These are phyloP conservation scores for Pionites leucogaster DNA, from an alignment of 2,113 vertebrate genomes.

Conservation along the genomic window DNA sequence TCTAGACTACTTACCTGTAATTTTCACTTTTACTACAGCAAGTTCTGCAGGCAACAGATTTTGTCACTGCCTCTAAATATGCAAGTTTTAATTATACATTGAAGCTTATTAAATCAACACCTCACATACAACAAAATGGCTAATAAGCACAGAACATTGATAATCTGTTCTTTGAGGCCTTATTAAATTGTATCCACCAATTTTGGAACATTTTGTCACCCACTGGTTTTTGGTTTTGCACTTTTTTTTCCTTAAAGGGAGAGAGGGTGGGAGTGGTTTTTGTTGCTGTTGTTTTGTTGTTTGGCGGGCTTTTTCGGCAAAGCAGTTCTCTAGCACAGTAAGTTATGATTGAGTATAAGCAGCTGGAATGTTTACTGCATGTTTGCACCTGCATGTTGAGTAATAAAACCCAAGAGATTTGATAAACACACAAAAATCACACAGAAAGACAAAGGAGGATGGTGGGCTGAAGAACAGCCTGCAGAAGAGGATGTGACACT, in stretches of 20 bases:
- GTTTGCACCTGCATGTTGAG: constrained; percentile 26
- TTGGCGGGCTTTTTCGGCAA: background rate
- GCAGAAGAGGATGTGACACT: background rate
- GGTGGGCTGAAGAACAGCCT: background rate
- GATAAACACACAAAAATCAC: constrained; percentile 19
- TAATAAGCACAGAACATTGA: background rate
- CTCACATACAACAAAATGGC: background rate
- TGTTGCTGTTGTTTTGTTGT: background rate
- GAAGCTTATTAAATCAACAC: background rate
- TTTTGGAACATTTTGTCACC: background rate
- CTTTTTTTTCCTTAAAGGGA: background rate
- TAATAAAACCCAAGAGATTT: constrained; percentile 22
- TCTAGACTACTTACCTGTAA: background rate
- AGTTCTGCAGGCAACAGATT: background rate
- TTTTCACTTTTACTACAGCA: background rate
- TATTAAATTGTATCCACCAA: background rate
- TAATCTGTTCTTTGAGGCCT: background rate
- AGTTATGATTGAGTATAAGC: background rate
- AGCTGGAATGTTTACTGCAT: constrained; percentile 34
- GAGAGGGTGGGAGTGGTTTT: background rate
- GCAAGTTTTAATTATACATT: background rate
- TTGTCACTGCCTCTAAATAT: background rate
- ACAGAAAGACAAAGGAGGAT: background rate
- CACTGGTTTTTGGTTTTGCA: background rate
- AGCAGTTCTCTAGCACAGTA: background rate